Evolutionary conservation across 2,888 invertebrate genomes (phyloP).

Genomic region (Pherbina coryleti): DNA sequence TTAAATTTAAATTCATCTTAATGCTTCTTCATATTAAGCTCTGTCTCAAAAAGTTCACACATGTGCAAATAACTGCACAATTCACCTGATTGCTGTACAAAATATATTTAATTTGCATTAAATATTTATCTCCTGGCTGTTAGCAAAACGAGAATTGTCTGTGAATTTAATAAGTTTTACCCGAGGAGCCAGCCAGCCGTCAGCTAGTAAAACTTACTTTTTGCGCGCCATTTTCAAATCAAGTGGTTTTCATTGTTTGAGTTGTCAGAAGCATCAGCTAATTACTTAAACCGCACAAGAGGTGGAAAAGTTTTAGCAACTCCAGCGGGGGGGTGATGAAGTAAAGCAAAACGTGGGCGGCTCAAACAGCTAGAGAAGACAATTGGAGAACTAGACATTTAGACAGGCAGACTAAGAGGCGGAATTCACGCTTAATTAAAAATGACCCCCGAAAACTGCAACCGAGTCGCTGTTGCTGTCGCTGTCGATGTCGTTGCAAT

Average conservation of each 20-base stretch:
- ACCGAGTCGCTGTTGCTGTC: not conserved
- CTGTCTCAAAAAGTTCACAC: too few species aligned
- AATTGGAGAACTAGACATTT: not conserved
- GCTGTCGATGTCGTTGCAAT: not conserved
- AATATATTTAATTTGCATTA: too few species aligned
- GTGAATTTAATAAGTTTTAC: not conserved
- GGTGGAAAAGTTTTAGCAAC: constrained; percentile 18
- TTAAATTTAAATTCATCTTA: not conserved
- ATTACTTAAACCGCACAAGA: constrained; percentile 29
- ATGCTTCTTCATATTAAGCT: too few species aligned
- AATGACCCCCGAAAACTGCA: constrained; percentile 23
- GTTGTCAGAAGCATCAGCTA: constrained; percentile 30
- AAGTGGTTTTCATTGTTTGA: constrained; percentile 35
- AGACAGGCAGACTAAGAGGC: constrained; percentile 16
- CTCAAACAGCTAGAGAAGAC: not conserved
- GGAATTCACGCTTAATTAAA: constrained; percentile 34
- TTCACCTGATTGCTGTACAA: too few species aligned
- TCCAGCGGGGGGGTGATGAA: not conserved
- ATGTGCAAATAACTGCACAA: too few species aligned
- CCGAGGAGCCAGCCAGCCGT: not conserved
- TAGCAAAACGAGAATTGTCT: not conserved
- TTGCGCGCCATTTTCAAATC: constrained; percentile 4
- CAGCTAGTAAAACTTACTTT: not conserved
- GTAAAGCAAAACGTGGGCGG: not conserved
- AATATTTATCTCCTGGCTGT: too few species aligned